Evolutionary conservation across 2,797 vertebrate genomes (phyloP).

Genomic region (Smutsia temminckii): DNA sequence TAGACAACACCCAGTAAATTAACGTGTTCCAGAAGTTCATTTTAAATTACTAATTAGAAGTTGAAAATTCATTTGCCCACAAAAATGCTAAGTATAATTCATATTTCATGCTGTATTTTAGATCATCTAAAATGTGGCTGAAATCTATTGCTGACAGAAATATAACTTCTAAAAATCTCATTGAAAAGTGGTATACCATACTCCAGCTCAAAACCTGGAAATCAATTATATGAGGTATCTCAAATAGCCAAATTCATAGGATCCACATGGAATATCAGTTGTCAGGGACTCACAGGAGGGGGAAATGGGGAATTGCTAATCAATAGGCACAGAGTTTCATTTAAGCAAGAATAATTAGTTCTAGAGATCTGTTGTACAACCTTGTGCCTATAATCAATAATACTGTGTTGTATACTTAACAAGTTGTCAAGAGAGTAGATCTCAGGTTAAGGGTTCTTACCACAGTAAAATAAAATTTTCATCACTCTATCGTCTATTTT

Average conservation of each 20-base stretch:
- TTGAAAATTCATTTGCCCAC: neutral
- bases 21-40: neutral
- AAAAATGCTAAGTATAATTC: neutral
- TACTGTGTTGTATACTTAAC: neutral
- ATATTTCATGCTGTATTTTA: neutral
- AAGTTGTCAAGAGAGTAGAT: neutral
- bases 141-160: neutral
- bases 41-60: conserved; percentile 19
- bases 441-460: neutral
- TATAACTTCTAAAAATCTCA: neutral
- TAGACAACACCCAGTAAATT: neutral
- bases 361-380: neutral
- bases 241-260: neutral
- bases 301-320: neutral
- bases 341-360: neutral
- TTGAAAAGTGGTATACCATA: neutral
- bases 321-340: neutral
- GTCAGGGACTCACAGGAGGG: neutral
- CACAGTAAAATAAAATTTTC: neutral
- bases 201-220: neutral
- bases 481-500: neutral
- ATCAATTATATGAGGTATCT: neutral
- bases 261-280: neutral
- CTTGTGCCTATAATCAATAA: neutral
- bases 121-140: neutral